Evolutionary conservation across 2,797 vertebrate species (phyloP).

Genomic region (Acipenser transmontanus): DNA sequence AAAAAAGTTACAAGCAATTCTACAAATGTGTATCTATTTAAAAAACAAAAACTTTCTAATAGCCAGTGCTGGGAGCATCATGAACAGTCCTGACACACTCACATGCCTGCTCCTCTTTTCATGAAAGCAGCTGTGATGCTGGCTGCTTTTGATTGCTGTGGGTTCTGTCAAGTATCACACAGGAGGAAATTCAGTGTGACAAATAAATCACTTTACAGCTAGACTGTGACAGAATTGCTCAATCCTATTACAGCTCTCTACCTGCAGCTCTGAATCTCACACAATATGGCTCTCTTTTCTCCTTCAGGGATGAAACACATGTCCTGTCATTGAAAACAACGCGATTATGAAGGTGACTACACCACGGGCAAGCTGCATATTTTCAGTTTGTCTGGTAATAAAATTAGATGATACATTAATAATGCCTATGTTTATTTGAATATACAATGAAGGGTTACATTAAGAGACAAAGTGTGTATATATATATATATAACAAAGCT

Average conservation of each 20-base stretch:
- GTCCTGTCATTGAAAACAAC: neutral
- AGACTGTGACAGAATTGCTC: neutral
- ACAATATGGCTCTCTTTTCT: neutral
- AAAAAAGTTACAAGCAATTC: too few relatives aligned
- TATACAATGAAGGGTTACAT: too few relatives aligned
- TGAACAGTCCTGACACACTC: too few relatives aligned
- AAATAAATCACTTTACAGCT: constrained; percentile 1
- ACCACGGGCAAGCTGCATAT: neutral
- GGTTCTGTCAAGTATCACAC: constrained; percentile 2
- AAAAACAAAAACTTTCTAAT: too few relatives aligned
- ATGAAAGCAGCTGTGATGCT: neutral
- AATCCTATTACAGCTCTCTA: constrained; percentile 1
- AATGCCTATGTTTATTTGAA: too few relatives aligned
- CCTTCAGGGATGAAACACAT: neutral
- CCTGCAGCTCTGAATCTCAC: neutral
- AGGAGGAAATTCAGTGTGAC: neutral
- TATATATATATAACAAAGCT: too few relatives aligned
- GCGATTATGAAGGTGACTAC: neutral
- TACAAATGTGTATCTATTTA: too few relatives aligned
- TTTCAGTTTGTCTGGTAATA: too few relatives aligned
- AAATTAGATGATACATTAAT: too few relatives aligned
- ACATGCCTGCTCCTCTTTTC: neutral
- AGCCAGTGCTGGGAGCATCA: too few relatives aligned
- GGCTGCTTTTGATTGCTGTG: neutral
- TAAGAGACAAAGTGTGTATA: too few relatives aligned